Evolutionary conservation across 2,797 vertebrate genomes (phyloP).

Genomic region (Syncerus caffer): DNA sequence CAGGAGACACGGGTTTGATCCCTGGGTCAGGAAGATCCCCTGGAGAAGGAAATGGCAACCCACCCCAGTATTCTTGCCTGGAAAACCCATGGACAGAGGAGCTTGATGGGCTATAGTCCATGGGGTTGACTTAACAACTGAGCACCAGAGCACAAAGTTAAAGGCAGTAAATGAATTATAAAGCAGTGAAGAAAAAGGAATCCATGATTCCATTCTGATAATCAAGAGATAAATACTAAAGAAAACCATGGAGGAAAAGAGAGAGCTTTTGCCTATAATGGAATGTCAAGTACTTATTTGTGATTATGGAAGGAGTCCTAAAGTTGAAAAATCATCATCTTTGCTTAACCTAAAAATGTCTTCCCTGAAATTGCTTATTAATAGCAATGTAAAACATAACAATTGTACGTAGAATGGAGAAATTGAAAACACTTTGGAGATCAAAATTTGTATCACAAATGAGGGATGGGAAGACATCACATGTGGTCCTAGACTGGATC

Average conservation of each 20-base stretch:
- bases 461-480: background rate
- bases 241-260: background rate
- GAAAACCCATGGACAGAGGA: background rate
- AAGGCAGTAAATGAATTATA: background rate
- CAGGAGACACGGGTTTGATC: background rate
- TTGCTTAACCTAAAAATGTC: background rate
- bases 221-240: background rate
- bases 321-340: background rate
- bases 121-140: background rate
- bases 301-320: background rate
- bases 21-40: background rate
- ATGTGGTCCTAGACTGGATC: background rate
- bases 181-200: background rate
- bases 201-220: background rate
- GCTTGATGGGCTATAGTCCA: background rate
- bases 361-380: background rate
- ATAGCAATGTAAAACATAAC: background rate
- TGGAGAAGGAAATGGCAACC: background rate
- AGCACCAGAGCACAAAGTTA: background rate
- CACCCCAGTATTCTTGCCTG: background rate
- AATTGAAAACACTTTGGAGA: background rate
- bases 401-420: background rate
- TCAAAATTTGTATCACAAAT: background rate
- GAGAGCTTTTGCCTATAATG: background rate
- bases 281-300: background rate